Evolutionary conservation across 1,140 invertebrate genomes (phyloP).

Genomic region (Ostrea edulis): DNA sequence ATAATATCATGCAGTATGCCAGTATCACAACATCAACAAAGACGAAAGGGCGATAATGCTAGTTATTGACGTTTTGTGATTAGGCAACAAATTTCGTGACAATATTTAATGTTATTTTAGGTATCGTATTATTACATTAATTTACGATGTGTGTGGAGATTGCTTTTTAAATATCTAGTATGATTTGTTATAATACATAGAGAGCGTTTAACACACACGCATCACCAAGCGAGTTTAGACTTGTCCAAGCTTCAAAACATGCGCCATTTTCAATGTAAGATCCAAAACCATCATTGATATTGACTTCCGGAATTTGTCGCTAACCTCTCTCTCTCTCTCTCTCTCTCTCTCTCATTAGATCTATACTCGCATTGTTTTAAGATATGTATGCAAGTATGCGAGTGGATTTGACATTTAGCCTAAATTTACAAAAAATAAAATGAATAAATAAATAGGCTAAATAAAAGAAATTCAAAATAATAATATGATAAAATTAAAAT

Average conservation of each 20-base stretch:
- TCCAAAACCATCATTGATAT: neutral
- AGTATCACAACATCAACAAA: neutral
- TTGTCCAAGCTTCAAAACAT: conserved; percentile 5
- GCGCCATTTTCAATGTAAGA: conserved; percentile 11
- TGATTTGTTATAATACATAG: neutral
- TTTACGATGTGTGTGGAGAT: neutral
- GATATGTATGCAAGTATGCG: no score
- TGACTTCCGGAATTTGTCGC: neutral
- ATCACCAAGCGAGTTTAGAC: neutral
- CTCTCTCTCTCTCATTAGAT: no score
- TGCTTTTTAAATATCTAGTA: neutral
- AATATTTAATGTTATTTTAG: neutral
- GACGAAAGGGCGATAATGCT: neutral
- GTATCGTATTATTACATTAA: no score
- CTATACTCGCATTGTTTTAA: no score
- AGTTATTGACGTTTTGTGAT: neutral
- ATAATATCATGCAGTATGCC: no score
- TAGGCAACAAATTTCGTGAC: neutral
- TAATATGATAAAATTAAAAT: no score
- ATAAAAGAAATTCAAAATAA: no score
- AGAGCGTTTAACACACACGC: neutral
- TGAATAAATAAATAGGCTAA: no score
- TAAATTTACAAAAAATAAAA: no score
- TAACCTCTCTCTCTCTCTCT: no score
- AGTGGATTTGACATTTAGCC: no score